phyloP scores from a whole-genome alignment of 2,113 vertebrate genomes.

The Bothrops jararaca region DNA sequence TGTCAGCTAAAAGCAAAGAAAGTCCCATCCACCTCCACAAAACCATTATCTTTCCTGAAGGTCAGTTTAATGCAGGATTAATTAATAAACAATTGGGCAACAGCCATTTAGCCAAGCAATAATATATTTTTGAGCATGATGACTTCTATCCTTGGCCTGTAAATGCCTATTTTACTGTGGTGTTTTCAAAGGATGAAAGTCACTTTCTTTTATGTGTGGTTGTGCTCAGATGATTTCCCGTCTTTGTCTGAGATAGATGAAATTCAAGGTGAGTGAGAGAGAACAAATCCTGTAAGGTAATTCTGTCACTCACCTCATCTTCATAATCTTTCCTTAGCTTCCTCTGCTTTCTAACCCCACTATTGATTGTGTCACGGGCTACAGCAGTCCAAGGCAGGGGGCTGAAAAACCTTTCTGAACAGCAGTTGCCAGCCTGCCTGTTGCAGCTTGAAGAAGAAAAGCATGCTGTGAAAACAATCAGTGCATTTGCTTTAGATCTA shows the following conservation, averaged over 20 bases:
- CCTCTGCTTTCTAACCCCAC: constrained; percentile 67
- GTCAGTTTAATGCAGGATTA: background rate
- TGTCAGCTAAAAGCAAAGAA: background rate
- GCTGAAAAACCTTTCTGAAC: constrained; percentile 77
- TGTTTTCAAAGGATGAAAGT: background rate
- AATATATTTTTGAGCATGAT: background rate
- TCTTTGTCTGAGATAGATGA: constrained; percentile 58
- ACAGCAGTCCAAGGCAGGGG: constrained; percentile 73
- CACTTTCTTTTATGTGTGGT: constrained; percentile 8
- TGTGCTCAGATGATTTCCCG: constrained; percentile 41
- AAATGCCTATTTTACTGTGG: background rate
- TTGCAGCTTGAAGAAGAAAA: constrained; percentile 73
- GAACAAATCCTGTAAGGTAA: constrained; percentile 71
- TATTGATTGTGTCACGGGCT: constrained; percentile 82
- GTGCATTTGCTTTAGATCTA: constrained; percentile 86
- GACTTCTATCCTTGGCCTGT: background rate
- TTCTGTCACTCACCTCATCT: constrained; percentile 74
- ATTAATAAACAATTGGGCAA: background rate
- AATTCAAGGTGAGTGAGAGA: constrained; percentile 72
- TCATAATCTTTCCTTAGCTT: constrained; percentile 77
- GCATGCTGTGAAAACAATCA: constrained; percentile 89
- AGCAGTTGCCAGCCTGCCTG: constrained; percentile 65
- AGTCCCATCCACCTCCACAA: background rate
- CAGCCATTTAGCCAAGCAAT: background rate
- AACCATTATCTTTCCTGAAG: background rate